Base-by-base conservation (phyloP, 1,140 invertebrate genomes). In the Thaumatotibia leucotreta region DNA sequence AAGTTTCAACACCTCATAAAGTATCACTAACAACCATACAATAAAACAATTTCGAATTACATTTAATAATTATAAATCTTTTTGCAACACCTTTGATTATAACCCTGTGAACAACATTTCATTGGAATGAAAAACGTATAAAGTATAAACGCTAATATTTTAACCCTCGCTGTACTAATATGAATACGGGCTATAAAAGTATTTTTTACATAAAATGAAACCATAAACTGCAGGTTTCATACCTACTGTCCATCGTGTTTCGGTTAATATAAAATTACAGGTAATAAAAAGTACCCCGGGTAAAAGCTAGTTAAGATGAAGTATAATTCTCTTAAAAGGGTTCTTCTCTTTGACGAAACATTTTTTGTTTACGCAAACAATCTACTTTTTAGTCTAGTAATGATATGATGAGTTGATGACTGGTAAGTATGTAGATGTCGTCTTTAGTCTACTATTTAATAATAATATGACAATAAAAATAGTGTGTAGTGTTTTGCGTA, bases 261-360 rank as follows among this genome's bases (percentile, higher is more conserved):
- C 75, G 75, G 69, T 81, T 77, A 77, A 75, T 82, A 76, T 83
- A 78, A 85, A 85, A 85, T 85, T 82, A 85, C 78, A 75, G 73
- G 76, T 77, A 79, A 81, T 83, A 82, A 77, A 78, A 76, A 73
- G 52, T 27, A 49, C 23, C 20, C 8, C n/a, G 8, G 23, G 14
- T 27, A 11, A 29, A n/a, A 58, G 11, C 24, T 10, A 27, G 23
- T 4, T 4, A 49, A 58, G 20, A 24, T 29, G 1, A 29, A 58
- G 23, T n/a, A 11, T 1, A 0, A 27, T 11, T 58, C 9, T 27
- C 0, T 29, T 11, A 14, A 14, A 58, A 29, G 52, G 52, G 50
- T 54, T 54, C 50, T 1, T 20, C 0, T 45, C 17, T 45, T 20
- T 20, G 3, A 1, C 0, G 9, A 20, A 45, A 45, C 6, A 0